Conservation (phyloP, 2,888 invertebrate genomes). For the Sinhomidia bicolor region DNA sequence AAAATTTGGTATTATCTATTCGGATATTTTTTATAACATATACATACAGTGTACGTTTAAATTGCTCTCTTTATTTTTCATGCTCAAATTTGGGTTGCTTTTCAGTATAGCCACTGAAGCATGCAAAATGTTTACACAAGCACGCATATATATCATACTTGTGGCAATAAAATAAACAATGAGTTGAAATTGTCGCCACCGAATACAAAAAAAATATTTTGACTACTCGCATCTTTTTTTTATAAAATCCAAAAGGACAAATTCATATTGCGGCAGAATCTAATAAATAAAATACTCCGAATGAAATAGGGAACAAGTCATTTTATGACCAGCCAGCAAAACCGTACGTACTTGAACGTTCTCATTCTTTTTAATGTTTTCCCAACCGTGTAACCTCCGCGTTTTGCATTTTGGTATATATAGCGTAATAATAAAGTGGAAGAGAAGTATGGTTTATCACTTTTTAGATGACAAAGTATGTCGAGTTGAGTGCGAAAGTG, state of each 20-base stretch:
- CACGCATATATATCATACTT: neutral
- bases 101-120: too few species aligned
- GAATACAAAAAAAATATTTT: neutral
- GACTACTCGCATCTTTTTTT: neutral
- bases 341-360: too few species aligned
- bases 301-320: neutral
- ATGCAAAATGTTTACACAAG: too few species aligned
- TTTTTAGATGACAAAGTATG: conserved; percentile 9
- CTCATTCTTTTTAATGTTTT: too few species aligned
- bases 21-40: neutral
- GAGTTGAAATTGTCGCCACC: neutral
- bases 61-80: too few species aligned
- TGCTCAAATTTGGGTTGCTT: too few species aligned
- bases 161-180: neutral
- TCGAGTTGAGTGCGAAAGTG: neutral
- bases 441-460: neutral
- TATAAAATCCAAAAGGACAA: neutral
- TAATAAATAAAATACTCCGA: neutral
- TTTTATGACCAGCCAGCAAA: neutral
- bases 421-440: neutral
- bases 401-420: neutral
- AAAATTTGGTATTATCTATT: conserved; percentile 37
- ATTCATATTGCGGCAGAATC: too few species aligned
- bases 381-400: neutral
- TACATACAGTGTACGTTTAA: too few species aligned